These are phyloP conservation scores for Archilochus colubris DNA, from an alignment of 2,113 vertebrate species.

Conservation along the genomic window DNA sequence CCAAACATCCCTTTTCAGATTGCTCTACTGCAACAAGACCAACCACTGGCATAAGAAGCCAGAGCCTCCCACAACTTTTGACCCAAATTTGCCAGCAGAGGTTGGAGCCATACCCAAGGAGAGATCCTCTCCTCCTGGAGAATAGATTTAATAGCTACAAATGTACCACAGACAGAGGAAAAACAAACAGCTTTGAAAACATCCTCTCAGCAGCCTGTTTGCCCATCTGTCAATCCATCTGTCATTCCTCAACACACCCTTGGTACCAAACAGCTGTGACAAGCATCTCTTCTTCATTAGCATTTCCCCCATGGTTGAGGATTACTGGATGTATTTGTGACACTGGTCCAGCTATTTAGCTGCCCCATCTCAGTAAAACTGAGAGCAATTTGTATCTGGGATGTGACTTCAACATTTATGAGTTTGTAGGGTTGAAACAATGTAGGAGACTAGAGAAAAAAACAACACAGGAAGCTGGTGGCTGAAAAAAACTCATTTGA, in stretches of 20 bases:
- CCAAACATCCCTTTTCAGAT: not conserved
- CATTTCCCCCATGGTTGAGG: not conserved
- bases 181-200: not conserved
- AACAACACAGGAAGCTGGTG: not conserved
- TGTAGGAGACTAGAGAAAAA: fast-evolving
- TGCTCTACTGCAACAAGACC: not conserved
- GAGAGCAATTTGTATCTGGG: not conserved
- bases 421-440: not conserved
- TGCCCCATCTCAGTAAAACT: not conserved
- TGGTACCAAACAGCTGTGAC: not conserved
- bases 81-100: not conserved
- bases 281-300: not conserved
- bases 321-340: not conserved
- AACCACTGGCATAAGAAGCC: not conserved
- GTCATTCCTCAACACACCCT: not conserved
- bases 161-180: not conserved
- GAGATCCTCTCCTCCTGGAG: not conserved
- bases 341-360: not conserved
- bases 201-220: not conserved
- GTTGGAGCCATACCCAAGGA: not conserved
- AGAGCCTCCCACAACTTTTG: not conserved
- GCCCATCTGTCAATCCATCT: not conserved
- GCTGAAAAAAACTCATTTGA: not conserved
- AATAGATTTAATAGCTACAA: not conserved
- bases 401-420: not conserved